Evolutionary conservation across 1,140 invertebrate genomes (phyloP).

Genomic region (Aricia agestis): DNA sequence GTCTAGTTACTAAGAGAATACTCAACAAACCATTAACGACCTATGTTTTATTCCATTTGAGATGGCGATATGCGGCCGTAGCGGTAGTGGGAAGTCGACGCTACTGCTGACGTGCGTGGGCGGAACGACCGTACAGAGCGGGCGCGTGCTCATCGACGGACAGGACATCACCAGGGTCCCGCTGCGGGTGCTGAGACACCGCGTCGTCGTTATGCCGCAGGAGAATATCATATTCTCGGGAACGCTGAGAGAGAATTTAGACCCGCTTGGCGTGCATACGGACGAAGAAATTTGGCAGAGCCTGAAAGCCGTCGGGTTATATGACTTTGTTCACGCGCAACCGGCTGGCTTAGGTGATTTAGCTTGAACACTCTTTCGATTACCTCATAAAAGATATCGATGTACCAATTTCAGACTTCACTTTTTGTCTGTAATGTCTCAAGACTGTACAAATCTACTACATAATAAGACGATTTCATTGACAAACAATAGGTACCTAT

Average conservation of each 20-base stretch:
- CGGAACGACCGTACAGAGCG: constrained; percentile 79
- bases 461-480: too few species aligned
- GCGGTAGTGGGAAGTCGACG: constrained; percentile 88
- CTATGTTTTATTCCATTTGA: constrained; percentile 44
- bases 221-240: constrained; percentile 93
- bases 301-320: constrained; percentile 80
- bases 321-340: constrained; percentile 83
- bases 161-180: constrained; percentile 81
- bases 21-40: too few species aligned
- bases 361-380: too few species aligned
- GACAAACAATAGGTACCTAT: too few species aligned
- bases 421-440: too few species aligned
- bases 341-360: constrained; percentile 80
- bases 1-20: too few species aligned
- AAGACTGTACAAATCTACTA: too few species aligned
- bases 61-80: constrained; percentile 88
- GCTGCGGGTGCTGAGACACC: constrained; percentile 83
- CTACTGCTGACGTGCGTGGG: constrained; percentile 83
- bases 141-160: constrained; percentile 83
- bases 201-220: constrained; percentile 94
- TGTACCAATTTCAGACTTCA: too few species aligned
- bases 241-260: constrained; percentile 93
- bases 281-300: constrained; percentile 87
- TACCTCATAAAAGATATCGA: too few species aligned
- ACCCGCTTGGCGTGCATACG: constrained; percentile 84